A percentile compares a stretch with the other conserved stretches of the same genome.
phyloP scores from a whole-genome alignment of 2,797 vertebrate genomes.

The Onychomys torridus region DNA sequence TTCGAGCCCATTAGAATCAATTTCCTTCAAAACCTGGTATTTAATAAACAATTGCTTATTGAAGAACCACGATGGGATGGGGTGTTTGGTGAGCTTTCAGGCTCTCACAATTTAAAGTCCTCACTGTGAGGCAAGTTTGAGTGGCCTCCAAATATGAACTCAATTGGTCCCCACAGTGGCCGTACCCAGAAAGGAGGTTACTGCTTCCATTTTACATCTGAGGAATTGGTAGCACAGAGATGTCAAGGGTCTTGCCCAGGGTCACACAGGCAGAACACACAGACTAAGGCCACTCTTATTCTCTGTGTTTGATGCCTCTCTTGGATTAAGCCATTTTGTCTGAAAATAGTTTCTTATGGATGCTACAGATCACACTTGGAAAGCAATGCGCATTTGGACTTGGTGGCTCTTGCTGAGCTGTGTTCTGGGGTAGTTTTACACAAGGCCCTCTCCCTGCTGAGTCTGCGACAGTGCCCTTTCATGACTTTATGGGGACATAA shows the following conservation, averaged over 20 bases:
- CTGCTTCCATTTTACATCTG: not conserved
- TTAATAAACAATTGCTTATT: not conserved
- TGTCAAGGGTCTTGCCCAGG: not conserved
- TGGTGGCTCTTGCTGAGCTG: not conserved
- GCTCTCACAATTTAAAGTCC: too few species aligned
- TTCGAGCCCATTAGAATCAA: not conserved
- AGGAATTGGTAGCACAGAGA: not conserved
- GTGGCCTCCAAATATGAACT: not conserved
- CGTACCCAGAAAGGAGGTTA: too few species aligned
- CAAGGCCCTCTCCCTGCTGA: fast-evolving
- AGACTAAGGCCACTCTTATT: not conserved
- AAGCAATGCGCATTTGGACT: not conserved
- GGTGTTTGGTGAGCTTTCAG: not conserved
- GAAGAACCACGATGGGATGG: too few species aligned
- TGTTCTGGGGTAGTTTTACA: not conserved
- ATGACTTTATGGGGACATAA: not conserved
- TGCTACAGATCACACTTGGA: fast-evolving
- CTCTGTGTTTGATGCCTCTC: not conserved
- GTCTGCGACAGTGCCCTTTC: fast-evolving
- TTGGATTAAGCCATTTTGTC: not conserved
- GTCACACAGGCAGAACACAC: not conserved
- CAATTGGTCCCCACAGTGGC: not conserved
- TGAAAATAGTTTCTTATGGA: not conserved
- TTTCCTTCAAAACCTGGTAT: not conserved
- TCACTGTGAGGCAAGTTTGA: not conserved